These are phyloP conservation scores for Monarcha castaneiventris DNA, from an alignment of 2,113 vertebrate species.

Conservation along the genomic window DNA sequence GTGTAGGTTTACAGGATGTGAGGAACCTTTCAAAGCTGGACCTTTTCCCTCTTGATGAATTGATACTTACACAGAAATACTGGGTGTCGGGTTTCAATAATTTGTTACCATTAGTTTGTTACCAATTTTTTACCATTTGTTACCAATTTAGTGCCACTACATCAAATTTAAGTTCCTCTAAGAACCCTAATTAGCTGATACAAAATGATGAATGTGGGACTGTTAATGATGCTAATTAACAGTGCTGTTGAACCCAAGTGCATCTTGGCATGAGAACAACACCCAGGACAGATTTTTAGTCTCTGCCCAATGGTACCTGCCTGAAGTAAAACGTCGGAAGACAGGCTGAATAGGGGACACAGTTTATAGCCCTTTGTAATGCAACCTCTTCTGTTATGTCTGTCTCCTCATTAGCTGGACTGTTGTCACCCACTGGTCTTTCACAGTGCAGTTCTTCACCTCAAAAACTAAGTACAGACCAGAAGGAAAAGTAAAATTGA, in stretches of 20 bases:
- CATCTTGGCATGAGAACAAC: not conserved
- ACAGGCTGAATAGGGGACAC: not conserved
- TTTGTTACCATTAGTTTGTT: no score
- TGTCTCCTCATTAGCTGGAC: not conserved
- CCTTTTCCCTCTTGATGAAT: not conserved
- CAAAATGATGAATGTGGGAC: not conserved
- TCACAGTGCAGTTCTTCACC: not conserved
- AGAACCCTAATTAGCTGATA: not conserved
- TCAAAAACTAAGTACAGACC: not conserved
- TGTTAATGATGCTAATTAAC: not conserved
- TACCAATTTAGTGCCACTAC: not conserved
- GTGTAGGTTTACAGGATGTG: not conserved
- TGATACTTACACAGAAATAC: not conserved
- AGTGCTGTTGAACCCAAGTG: not conserved
- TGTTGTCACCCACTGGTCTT: not conserved
- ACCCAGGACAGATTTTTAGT: not conserved
- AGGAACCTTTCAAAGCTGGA: not conserved
- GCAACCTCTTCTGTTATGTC: not conserved
- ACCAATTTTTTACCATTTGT: no score
- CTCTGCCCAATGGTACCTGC: not conserved
- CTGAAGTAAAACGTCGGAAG: not conserved
- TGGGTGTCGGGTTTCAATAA: not conserved
- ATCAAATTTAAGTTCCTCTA: not conserved
- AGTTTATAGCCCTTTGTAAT: not conserved
- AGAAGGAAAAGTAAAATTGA: not conserved